Evolutionary conservation across 1,140 invertebrate genomes (phyloP).

Genomic region (Brachystomella parvula): DNA sequence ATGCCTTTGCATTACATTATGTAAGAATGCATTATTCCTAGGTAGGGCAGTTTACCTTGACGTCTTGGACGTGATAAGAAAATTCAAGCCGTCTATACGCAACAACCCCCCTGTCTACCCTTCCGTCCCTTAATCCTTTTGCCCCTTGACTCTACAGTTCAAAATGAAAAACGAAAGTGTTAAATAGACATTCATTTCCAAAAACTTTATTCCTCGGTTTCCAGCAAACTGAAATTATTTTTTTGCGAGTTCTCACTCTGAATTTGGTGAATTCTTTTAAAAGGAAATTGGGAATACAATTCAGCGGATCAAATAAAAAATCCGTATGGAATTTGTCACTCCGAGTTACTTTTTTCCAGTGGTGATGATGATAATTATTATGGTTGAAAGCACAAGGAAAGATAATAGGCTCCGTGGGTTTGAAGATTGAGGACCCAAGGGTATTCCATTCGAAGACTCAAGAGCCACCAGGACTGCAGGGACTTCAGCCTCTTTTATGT

Average conservation of each 20-base stretch:
- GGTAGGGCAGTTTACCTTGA: slow-evolving; percentile 9
- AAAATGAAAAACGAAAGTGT: not conserved
- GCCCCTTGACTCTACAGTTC: not conserved
- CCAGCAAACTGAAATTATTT: too few relatives aligned
- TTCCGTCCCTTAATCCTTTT: not conserved
- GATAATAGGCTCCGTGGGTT: not conserved
- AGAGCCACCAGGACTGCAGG: not conserved
- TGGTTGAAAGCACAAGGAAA: not conserved
- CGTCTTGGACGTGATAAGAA: slow-evolving; percentile 11
- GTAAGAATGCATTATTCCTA: not conserved
- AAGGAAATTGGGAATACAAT: not conserved
- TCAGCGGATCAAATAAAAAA: not conserved
- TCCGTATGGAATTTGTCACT: not conserved
- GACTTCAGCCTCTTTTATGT: not conserved
- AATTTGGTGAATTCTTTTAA: not conserved
- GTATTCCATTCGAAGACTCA: not conserved
- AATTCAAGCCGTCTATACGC: not conserved
- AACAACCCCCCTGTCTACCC: not conserved
- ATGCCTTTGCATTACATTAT: slow-evolving; percentile 8
- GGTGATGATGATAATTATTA: not conserved
- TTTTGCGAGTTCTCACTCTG: not conserved
- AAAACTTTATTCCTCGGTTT: too few relatives aligned
- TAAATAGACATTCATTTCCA: too few relatives aligned
- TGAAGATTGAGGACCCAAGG: too few relatives aligned
- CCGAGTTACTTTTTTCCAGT: not conserved